Evolutionary conservation across 2,888 invertebrate species (phyloP), one percentile per base, ranked within the genome.

Genomic region (Aethes cnicana): DNA sequence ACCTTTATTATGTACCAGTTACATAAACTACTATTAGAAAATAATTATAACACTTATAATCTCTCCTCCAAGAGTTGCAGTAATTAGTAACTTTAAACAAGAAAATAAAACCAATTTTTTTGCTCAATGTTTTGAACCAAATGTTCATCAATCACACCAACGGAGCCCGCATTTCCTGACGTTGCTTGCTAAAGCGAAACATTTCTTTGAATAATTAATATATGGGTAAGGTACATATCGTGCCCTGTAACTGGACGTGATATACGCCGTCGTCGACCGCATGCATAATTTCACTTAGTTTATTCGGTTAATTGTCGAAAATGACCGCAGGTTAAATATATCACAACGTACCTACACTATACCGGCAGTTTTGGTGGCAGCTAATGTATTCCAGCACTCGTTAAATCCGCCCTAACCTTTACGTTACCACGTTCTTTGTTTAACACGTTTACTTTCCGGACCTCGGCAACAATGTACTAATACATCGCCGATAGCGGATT

Each of bases 301-400:
- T 87, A 89, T 88, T 88, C 86, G 85, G 88, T 88, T 89, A 88
- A 89, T 88, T 89, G 89, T 88, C 89, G 89, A 89, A 88, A 89
- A 89, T 88, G 88, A 89, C 89, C 87, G 82, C 84, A 62, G 77
- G 84, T 84, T 81, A 88, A 88, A 89, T 88, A 88, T 84, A 86
- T 86, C 85, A 84, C 73, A 72, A 76, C 71, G 77, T 73, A 77
- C 76, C 77, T 72, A 77, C 81, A 81, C 77, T 72, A 77, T 80
- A 81, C 79, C 81, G 74, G 77, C 79, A 77, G 81, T 68, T 75
- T 66, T 65, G 72, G 77, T 77, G 80, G 76, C 68, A 74, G 79
- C 74, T 88, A 89, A 89, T 89, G 77, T 89, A 88, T 89, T 84
- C 87, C 74, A 65, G 74, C 72, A 76, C 77, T 74, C 74, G 75